Base-by-base conservation (phyloP, 30 jellyfish, hydroid and myxozoan genomes). In the Hydractinia symbiolongicarpus region DNA sequence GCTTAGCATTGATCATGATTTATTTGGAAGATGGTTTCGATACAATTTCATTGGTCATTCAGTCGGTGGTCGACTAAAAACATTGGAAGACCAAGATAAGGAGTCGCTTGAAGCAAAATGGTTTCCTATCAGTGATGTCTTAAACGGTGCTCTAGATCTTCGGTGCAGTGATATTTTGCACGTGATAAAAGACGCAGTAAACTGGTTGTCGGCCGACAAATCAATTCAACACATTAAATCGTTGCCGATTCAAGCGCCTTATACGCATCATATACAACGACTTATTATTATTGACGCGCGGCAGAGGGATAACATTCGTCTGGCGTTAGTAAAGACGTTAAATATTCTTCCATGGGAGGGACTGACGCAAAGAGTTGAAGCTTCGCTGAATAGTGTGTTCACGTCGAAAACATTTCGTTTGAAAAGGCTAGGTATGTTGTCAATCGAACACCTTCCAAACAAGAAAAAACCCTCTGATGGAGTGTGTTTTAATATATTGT, bases 31-130 rank as follows among this genome's bases (percentile, higher is more conserved):
- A 5, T 84, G 93, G 93, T 75, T 74, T 21, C 81, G 93, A 4
- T 84, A 75, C 56, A 73, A 78, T 9, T 84, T 84, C 51, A 69
- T 62, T 60, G 86, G 83, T 14, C 66, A 58, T 8, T 73, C 60
- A 51, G 57, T 69, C 2, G 86, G 83, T 21, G 93, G 86, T 11
- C 67, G 51, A 4, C 56, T 84, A 78, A 84, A 84, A 66, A 68
- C 86, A 13, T 53, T 79, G 7, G 76, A 68, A 5, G 82, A 84
- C 61, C 82, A 67, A n/a, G 93, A 84, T 61, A 69, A 74, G 54
- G 82, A 84, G 30, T 75, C 93, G 7, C 60, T 84, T 21, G 93
- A 84, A 55, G 93, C 93, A 64, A 68, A 72, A 76, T 84, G 93
- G 93, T 73, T 74, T 30, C 93, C 82, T 7, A 62, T 76, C 8